These are phyloP conservation scores for Amia ocellicauda DNA, from an alignment of 2,113 vertebrate species.

Conservation along the genomic window DNA sequence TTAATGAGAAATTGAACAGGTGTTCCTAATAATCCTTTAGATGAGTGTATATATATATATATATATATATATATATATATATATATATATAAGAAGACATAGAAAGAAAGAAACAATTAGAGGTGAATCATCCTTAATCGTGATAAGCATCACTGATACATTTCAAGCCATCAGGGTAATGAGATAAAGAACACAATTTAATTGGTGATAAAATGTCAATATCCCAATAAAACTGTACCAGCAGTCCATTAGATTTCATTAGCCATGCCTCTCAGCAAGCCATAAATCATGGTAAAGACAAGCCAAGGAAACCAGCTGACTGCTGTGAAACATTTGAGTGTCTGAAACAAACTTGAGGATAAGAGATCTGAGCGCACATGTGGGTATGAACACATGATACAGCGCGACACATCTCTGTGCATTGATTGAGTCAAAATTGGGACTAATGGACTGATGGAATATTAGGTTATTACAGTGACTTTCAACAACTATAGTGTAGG, in stretches of 20 bases:
- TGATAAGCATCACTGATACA: slow-evolving; percentile 35
- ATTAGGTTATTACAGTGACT: not conserved
- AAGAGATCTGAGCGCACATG: too few relatives aligned
- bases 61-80: too few relatives aligned
- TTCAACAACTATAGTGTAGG: too few relatives aligned
- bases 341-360: not conserved
- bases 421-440: too few relatives aligned
- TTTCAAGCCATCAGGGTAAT: slow-evolving; percentile 40
- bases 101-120: not conserved
- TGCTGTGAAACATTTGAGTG: slow-evolving; percentile 35
- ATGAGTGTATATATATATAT: too few relatives aligned
- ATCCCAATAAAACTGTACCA: slow-evolving; percentile 43
- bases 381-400: not conserved
- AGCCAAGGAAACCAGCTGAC: slow-evolving; percentile 43
- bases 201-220: slow-evolving; percentile 55
- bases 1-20: too few relatives aligned
- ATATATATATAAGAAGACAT: too few relatives aligned
- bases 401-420: not conserved
- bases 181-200: slow-evolving; percentile 41
- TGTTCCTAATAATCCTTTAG: too few relatives aligned
- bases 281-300: slow-evolving; percentile 48
- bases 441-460: slow-evolving; percentile 9
- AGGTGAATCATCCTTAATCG: slow-evolving; percentile 32
- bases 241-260: slow-evolving; percentile 53
- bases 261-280: slow-evolving; percentile 39